These are phyloP conservation scores for Novumbra hubbsi DNA, from an alignment of 2,797 vertebrate species.

Conservation along the genomic window DNA sequence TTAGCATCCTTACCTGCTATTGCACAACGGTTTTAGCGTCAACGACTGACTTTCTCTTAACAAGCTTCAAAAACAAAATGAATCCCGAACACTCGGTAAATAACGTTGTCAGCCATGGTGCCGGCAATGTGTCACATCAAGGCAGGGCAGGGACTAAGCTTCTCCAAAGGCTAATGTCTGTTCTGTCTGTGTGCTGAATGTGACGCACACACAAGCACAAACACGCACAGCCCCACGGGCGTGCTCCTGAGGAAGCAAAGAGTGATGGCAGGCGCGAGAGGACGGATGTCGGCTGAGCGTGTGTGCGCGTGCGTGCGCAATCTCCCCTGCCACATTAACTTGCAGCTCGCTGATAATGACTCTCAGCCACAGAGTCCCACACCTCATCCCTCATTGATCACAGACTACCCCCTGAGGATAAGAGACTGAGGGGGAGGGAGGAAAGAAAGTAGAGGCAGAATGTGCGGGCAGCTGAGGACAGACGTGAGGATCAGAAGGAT, in stretches of 20 bases:
- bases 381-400: conserved; percentile 44
- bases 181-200: too few relatives aligned
- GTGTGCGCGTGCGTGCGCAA: conserved; percentile 8
- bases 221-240: too few relatives aligned
- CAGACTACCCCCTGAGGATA: conserved; percentile 25
- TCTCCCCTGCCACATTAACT: conserved; percentile 35
- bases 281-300: neutral
- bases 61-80: neutral
- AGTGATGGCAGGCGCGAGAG: neutral
- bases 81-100: neutral
- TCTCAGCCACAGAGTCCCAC: conserved; percentile 44
- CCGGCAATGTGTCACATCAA: neutral
- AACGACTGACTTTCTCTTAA: too few relatives aligned
- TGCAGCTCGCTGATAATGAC: conserved; percentile 46
- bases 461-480: neutral
- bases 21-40: neutral
- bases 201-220: neutral
- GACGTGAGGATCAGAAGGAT: neutral
- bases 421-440: neutral
- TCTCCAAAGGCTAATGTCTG: too few relatives aligned
- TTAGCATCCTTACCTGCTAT: neutral
- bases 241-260: conserved; percentile 21
- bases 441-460: conserved; percentile 14
- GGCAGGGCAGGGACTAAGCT: too few relatives aligned
- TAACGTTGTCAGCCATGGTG: neutral